Evolutionary conservation across 2,888 invertebrate genomes (phyloP), one percentile per base, ranked within the genome.

Genomic region (Calameuta filiformis): DNA sequence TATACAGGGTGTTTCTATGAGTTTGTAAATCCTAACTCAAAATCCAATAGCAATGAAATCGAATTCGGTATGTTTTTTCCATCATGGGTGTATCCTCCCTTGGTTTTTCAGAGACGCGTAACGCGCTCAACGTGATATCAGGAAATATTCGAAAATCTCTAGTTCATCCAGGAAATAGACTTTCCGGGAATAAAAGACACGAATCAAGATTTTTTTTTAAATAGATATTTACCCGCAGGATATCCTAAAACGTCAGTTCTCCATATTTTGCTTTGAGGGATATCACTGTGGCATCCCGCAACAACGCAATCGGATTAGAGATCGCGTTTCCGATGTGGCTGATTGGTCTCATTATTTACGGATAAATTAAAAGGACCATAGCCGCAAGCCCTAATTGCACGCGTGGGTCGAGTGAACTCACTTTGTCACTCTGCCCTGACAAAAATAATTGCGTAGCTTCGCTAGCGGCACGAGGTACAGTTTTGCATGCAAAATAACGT

Each of bases 311-410:
- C 23, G 23, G 56, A 56, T 56, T 56, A 56, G 56, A 56, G 56
- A 56, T 56, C 56, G 56, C 31, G 71, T 34, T 34, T 33, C 12
- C 34, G 71, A 34, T 71, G 31, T 73, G 75, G 40, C 34, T 33
- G 77, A 15, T 68, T 71, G 75, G 79, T 75, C 34, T 76, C 78
- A 77, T 79, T 81, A 82, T 81, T 81, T 35, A 76, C 75, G 75
- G 82, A 83, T 80, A 82, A 81, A 84, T 85, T 82, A 81, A 83
- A 84, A 83, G 79, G 76, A 78, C 80, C 80, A 85, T 83, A 80
- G 76, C 40, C 76, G 79, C 56, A 56, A 75, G 71, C 80, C 79
- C 80, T 85, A 86, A 86, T 86, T 85, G 83, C 82, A 80, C 76
- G 74, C 79, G 78, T 81, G 40, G 80, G 81, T 80, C 80, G 85